phyloP scores from a whole-genome alignment of 2,113 vertebrate species.

The Prietella phreatophila region DNA sequence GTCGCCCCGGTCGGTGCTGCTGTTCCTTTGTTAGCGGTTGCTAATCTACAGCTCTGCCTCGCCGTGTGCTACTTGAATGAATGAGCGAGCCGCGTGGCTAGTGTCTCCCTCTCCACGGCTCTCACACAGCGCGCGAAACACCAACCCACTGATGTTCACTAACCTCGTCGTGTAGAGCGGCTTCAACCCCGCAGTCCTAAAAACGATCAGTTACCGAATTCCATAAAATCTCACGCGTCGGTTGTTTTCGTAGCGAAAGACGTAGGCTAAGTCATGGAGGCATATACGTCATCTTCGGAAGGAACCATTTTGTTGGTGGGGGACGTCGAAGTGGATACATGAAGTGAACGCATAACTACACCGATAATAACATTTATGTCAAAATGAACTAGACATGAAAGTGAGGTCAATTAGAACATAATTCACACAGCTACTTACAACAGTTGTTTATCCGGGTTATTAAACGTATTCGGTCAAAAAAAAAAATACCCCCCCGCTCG shows the following conservation, averaged over 20 bases:
- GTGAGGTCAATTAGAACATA: rapidly evolving
- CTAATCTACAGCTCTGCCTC: slow-evolving; percentile 8
- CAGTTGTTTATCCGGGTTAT: neutral
- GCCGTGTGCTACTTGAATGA: slow-evolving; percentile 47
- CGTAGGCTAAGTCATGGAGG: slow-evolving; percentile 53
- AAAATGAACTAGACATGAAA: neutral
- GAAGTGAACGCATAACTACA: slow-evolving; percentile 59
- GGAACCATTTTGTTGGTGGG: slow-evolving; percentile 39
- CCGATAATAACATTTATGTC: slow-evolving; percentile 18
- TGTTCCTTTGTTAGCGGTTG: slow-evolving; percentile 61
- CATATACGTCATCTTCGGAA: slow-evolving; percentile 65
- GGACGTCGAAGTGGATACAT: neutral
- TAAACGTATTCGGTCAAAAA: neutral
- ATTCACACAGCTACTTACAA: neutral
- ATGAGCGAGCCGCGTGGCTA: slow-evolving; percentile 43
- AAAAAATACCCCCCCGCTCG: neutral
- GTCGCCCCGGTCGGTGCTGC: neutral
- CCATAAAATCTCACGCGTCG: slow-evolving; percentile 21
- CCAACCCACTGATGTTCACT: neutral
- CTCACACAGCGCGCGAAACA: neutral
- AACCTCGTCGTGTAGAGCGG: neutral
- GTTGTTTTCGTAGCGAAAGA: slow-evolving; percentile 59
- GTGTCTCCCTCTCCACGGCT: neutral
- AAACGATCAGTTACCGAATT: too few species aligned
- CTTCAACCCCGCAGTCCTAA: neutral